Evolutionary conservation across 2,888 invertebrate genomes (phyloP).

Genomic region (Chymomyza amoena): DNA sequence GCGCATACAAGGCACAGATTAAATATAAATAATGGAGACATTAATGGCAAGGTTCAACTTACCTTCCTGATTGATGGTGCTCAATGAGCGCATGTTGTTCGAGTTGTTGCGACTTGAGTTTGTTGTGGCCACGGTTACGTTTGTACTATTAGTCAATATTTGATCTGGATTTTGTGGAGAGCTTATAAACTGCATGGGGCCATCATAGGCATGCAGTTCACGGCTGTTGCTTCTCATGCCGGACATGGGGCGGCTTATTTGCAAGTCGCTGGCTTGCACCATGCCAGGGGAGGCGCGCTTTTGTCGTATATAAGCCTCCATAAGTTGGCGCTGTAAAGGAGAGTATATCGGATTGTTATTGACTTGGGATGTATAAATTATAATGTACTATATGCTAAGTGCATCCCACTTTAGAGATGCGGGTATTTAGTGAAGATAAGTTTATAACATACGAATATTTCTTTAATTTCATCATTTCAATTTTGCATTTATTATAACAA

Average conservation of each 20-base stretch:
- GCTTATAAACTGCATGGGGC: conserved; percentile 92
- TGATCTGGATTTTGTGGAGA: conserved; percentile 90
- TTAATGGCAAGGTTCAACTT: conserved; percentile 17
- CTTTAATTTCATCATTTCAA: too few species aligned
- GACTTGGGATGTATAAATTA: too few species aligned
- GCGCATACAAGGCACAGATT: conserved; percentile 1
- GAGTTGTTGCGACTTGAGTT: conserved; percentile 53
- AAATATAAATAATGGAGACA: neutral
- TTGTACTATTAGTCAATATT: conserved; percentile 79
- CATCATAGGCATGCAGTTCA: conserved; percentile 84
- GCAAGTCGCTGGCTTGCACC: conserved; percentile 91
- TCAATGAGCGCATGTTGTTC: conserved; percentile 57
- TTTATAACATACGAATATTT: too few species aligned
- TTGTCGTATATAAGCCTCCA: conserved; percentile 93
- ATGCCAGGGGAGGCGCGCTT: conserved; percentile 91
- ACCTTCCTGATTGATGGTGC: conserved; percentile 72
- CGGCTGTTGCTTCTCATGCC: conserved; percentile 84
- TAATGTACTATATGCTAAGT: too few species aligned
- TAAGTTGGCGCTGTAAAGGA: conserved; percentile 85
- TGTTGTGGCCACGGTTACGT: conserved; percentile 48
- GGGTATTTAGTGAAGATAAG: too few species aligned
- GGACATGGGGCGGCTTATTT: conserved; percentile 85
- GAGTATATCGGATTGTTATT: neutral
- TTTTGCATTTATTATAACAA: too few species aligned
- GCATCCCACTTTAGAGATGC: too few species aligned